Evolutionary conservation across 2,113 vertebrate genomes (phyloP).

Genomic region (Nestor notabilis): DNA sequence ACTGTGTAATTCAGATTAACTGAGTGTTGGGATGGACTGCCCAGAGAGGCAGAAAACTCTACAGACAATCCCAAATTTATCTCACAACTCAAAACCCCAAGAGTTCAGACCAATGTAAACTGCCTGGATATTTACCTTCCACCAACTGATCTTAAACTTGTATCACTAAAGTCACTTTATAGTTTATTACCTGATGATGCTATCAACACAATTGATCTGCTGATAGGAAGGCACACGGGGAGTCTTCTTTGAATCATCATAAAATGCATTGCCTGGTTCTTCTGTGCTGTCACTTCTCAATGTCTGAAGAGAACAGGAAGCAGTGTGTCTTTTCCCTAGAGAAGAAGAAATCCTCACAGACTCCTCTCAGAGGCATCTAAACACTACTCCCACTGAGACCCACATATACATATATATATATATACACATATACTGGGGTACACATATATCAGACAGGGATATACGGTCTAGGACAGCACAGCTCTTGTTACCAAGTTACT

Average conservation of each 20-base stretch:
- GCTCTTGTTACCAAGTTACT: not conserved
- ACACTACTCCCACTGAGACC: not conserved
- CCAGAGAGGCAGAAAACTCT: not conserved
- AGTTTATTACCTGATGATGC: constrained; percentile 83
- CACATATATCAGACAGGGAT: not conserved
- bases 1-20: not conserved
- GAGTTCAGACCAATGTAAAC: not conserved
- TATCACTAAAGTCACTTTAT: not conserved
- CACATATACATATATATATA: accelerated
- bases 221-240: constrained; percentile 85
- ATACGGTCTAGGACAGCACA: not conserved
- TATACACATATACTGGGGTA: not conserved
- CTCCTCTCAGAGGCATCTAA: not conserved
- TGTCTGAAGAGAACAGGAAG: constrained; percentile 11
- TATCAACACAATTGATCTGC: constrained; percentile 90
- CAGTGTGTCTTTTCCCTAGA: constrained; percentile 41
- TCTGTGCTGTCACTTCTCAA: constrained; percentile 45
- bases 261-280: constrained; percentile 18
- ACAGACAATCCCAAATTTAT: not conserved
- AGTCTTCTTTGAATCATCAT: constrained; percentile 68
- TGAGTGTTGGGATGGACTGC: not conserved
- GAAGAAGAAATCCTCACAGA: not conserved
- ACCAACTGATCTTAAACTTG: not conserved
- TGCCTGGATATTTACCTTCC: not conserved
- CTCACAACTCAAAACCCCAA: not conserved